Conservation (phyloP, 2,797 vertebrate species). For the Notamacropus eugenii region DNA sequence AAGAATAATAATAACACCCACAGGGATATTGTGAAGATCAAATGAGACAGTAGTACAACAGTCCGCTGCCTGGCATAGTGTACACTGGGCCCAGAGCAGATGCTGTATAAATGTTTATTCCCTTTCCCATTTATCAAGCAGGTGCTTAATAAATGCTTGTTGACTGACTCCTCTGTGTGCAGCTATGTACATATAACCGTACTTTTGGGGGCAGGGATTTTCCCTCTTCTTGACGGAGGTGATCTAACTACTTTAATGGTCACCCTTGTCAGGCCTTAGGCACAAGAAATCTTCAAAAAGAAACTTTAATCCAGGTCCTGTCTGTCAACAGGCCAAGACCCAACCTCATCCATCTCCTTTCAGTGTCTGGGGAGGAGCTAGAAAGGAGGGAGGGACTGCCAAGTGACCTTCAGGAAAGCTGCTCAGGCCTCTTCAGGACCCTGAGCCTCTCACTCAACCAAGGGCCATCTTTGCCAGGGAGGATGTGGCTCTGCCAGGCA, state of each 20-base stretch:
- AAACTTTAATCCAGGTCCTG: background rate
- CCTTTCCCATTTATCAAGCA: background rate
- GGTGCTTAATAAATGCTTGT: background rate
- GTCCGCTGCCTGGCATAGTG: background rate
- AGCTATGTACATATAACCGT: too few species aligned
- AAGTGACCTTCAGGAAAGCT: background rate
- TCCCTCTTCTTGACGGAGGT: background rate
- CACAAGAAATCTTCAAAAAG: constrained; percentile 22
- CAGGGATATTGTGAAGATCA: background rate
- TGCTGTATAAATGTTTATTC: background rate
- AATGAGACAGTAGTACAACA: background rate
- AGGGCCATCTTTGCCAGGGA: background rate
- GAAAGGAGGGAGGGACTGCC: background rate
- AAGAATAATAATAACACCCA: background rate
- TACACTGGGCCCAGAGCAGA: too few species aligned
- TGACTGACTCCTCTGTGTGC: too few species aligned
- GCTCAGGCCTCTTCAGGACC: background rate
- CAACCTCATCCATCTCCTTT: background rate
- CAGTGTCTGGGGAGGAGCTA: background rate
- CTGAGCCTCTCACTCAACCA: background rate
- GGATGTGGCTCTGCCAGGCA: too few species aligned
- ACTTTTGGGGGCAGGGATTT: background rate
- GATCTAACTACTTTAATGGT: background rate
- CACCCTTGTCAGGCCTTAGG: background rate
- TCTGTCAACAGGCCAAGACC: background rate